Percentiles rank a stretch among this genome's conserved stretches.
Evolutionary conservation across 2,113 vertebrate species (phyloP).

Genomic region (Thomomys bottae): DNA sequence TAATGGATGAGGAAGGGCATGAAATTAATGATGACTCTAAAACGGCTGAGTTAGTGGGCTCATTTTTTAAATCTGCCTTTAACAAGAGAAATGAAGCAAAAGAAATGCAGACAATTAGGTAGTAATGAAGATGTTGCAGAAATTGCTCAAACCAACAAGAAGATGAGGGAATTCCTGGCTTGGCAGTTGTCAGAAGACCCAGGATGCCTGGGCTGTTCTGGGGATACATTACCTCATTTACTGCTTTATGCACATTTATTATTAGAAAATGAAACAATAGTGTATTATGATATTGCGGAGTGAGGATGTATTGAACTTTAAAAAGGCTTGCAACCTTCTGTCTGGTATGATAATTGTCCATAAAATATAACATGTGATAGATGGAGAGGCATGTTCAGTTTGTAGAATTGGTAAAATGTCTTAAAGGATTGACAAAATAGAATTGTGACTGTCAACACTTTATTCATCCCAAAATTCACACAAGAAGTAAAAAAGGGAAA

Average conservation of each 20-base stretch:
- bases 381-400: too few relatives aligned
- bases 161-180: slow-evolving; percentile 33
- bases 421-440: not conserved
- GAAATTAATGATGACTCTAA: slow-evolving; percentile 80
- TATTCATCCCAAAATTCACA: not conserved
- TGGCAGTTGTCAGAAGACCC: not conserved
- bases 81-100: slow-evolving; percentile 76
- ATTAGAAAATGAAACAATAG: slow-evolving; percentile 32
- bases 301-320: not conserved
- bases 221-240: not conserved
- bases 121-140: slow-evolving; percentile 75
- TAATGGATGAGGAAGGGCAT: slow-evolving; percentile 76
- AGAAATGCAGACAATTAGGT: slow-evolving; percentile 67
- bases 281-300: not conserved
- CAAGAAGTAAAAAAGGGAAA: not conserved
- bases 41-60: slow-evolving; percentile 77
- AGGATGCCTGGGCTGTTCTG: not conserved
- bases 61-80: slow-evolving; percentile 79
- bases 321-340: not conserved
- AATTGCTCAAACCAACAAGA: slow-evolving; percentile 38
- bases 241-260: not conserved
- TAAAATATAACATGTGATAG: not conserved
- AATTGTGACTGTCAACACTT: not conserved
- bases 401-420: not conserved
- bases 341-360: not conserved